A percentile compares a stretch with the other conserved stretches of the same genome.
Evolutionary conservation across 2,113 vertebrate species (phyloP).

Genomic region (Melierax canorus): DNA sequence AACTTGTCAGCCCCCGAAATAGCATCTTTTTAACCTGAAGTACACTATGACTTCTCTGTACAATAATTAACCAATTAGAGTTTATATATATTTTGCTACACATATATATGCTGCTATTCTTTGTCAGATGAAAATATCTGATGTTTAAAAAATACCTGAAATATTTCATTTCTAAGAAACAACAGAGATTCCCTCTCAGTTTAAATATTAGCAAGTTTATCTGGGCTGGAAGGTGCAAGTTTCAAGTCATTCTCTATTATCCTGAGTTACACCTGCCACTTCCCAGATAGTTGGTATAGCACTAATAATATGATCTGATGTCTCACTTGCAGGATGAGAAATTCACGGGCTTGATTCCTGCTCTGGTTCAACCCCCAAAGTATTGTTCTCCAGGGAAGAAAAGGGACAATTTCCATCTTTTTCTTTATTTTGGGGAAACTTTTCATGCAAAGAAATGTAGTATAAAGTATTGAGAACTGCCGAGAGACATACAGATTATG

Average conservation of each 20-base stretch:
- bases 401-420: background rate
- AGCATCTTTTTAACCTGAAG: background rate
- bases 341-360: background rate
- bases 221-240: background rate
- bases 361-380: background rate
- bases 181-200: background rate
- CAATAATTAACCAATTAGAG: background rate
- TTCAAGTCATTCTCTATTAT: background rate
- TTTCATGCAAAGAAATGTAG: background rate
- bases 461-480: constrained; percentile 24
- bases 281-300: background rate
- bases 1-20: background rate
- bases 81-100: background rate
- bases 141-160: background rate
- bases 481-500: constrained; percentile 24
- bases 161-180: background rate
- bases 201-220: background rate
- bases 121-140: background rate
- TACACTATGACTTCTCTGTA: background rate
- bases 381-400: background rate
- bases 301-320: background rate
- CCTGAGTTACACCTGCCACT: background rate
- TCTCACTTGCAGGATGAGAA: background rate
- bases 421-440: constrained; percentile 15
- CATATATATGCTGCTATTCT: background rate